Evolutionary conservation across 2,888 invertebrate genomes (phyloP).

Genomic region (Pyrochroa serraticornis): DNA sequence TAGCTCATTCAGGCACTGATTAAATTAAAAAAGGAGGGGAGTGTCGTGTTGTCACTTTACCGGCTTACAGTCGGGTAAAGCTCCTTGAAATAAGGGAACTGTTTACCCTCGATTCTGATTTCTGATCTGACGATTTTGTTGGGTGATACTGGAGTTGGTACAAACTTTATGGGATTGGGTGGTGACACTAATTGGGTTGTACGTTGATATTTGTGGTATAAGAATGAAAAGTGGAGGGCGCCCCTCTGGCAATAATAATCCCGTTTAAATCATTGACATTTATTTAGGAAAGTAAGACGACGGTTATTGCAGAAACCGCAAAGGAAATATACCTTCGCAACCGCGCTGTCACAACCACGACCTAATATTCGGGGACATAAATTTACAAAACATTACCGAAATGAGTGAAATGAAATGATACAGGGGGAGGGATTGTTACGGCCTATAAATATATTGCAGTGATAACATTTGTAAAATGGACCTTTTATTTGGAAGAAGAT

Average conservation of each 20-base stretch:
- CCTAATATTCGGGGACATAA: slow-evolving; percentile 64
- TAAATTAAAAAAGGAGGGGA: slow-evolving; percentile 49
- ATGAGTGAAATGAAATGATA: slow-evolving; percentile 57
- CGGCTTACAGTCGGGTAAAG: slow-evolving; percentile 46
- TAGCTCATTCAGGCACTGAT: slow-evolving; percentile 51
- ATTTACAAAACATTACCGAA: slow-evolving; percentile 62
- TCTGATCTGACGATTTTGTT: no score
- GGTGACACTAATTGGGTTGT: slow-evolving; percentile 11
- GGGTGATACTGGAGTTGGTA: neutral
- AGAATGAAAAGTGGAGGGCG: slow-evolving; percentile 24
- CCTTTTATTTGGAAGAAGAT: slow-evolving; percentile 59
- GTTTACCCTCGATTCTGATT: neutral
- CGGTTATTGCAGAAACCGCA: slow-evolving; percentile 51
- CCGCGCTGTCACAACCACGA: slow-evolving; percentile 53
- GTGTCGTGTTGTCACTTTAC: slow-evolving; percentile 44
- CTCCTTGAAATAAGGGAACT: slow-evolving; percentile 28
- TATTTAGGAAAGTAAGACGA: slow-evolving; percentile 52
- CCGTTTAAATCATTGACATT: slow-evolving; percentile 55
- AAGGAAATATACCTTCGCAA: slow-evolving; percentile 49
- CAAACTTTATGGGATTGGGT: neutral
- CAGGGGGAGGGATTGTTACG: slow-evolving; percentile 33
- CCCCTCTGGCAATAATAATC: slow-evolving; percentile 43
- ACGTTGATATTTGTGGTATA: slow-evolving; percentile 20
- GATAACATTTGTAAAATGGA: slow-evolving; percentile 60
- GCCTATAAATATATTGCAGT: slow-evolving; percentile 59